Evolutionary conservation across 2,888 invertebrate genomes (phyloP), one percentile per base, ranked within the genome.

Genomic region (Linnaemya vulpina): DNA sequence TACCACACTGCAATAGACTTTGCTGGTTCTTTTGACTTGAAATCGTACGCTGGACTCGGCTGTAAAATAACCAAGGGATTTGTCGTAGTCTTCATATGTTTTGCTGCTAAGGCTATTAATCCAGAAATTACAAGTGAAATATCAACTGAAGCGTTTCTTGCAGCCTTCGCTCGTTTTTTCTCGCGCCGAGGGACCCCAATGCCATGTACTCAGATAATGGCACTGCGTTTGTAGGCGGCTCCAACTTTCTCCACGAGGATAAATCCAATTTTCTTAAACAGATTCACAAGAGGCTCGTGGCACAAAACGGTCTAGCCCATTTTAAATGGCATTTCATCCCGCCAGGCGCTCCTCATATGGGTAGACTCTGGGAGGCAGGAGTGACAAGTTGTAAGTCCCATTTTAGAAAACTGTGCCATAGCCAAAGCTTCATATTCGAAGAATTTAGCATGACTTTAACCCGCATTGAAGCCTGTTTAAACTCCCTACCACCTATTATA

Each of bases 341-440:
- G 3, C 70, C 76, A 8, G 76, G 76, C 0, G 76, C 67, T n/a
- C 70, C 70, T 1, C 70, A 71, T 30, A 71, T 58, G 71, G 25
- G 58, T 4, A 22, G 70, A 1, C n/a, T 70, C 1, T 70, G 53
- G 68, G 68, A 58, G 5, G 68, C 68, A 0, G 68, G 68, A 9
- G 76, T 76, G 10, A 67, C 65, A 35, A 76, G 76, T 38, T 77
- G 68, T 30, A 51, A 77, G 8, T 13, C 68, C 25, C 62, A 78
- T 9, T 25, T 70, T 0, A 68, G 62, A 13, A 70, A 40, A 13
- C 10, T 62, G 0, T 20, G 51, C 15, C 13, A 58, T 3, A 15
- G 40, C 10, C 70, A 70, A 11, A 7, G n/a, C n/a, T 70, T 70
- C 13, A 70, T 40, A 0, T 55, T 43, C 11, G 55, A 58, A 43